Base-by-base conservation (phyloP, 2,888 invertebrate genomes). In the Pheosia tremula region DNA sequence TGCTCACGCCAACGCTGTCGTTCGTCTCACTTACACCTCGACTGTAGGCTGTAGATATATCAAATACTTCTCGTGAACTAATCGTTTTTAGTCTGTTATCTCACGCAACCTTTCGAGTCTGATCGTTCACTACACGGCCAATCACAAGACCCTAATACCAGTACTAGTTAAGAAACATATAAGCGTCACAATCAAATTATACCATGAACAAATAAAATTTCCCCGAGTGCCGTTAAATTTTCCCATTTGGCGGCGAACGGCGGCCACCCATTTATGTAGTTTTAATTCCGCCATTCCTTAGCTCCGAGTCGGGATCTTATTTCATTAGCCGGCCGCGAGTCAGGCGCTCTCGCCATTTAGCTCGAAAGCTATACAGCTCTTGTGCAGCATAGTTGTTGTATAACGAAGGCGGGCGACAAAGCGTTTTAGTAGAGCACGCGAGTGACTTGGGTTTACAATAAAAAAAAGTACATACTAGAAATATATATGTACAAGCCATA, bases 261-360 rank as follows among this genome's bases (percentile, higher is more conserved):
- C 82, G 86, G 81, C 83, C 83, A 82, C 82, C 88, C 92, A 90
- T 93, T 93, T 91, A 91, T 91, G 90, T 92, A 90, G 88, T 92
- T 93, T 93, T 93, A 93, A 93, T 93, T 91, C 92, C 89, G 78
- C 92, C 90, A 92, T 93, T 93, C 89, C 91, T 93, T 93, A 91
- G 92, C 89, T 88, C 66, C 80, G 84, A 84, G 87, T 81, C 66
- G 82, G 87, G 89, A 91, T 93, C 91, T 92, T 92, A 90, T 91
- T 92, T 91, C 93, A 91, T 93, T 92, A 92, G 91, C 90, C 89
- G 84, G 86, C 84, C 86, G 89, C 89, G 87, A 86, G 82, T 73
- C 81, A 80, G 75, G 81, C 76, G 82, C 84, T 82, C 79, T 85
- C 84, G 87, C 88, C 88, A 90, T 91, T 90, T 91, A 91, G 90